Evolutionary conservation across 2,113 vertebrate species (phyloP).

Genomic region (Atherinomorus stipes): DNA sequence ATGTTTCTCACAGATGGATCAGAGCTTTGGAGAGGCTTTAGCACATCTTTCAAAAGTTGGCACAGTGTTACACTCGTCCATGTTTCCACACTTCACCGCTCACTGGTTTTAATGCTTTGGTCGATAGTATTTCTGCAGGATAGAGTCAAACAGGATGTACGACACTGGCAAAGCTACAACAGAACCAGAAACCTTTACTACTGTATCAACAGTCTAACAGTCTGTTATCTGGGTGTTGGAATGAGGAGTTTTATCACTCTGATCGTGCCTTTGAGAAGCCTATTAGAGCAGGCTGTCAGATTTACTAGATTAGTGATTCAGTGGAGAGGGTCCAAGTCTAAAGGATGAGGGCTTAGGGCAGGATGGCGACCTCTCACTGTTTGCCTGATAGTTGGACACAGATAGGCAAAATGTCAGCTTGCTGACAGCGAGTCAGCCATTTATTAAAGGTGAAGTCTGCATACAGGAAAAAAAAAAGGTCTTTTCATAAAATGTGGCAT

Average conservation of each 20-base stretch:
- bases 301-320: slow-evolving; percentile 68
- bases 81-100: neutral
- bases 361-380: slow-evolving; percentile 18
- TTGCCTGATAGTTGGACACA: slow-evolving; percentile 35
- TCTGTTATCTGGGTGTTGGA: slow-evolving; percentile 46
- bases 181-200: slow-evolving; percentile 17
- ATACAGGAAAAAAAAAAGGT: neutral
- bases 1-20: too few relatives aligned
- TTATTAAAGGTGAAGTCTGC: neutral
- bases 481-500: neutral
- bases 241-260: slow-evolving; percentile 39
- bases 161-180: neutral
- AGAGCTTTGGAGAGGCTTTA: neutral
- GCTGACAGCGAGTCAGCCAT: neutral
- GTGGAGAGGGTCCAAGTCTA: slow-evolving; percentile 56
- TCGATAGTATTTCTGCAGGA: neutral
- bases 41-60: too few relatives aligned
- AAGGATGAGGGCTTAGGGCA: slow-evolving; percentile 34
- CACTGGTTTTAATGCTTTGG: neutral
- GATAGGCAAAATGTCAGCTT: slow-evolving; percentile 28
- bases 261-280: slow-evolving; percentile 35
- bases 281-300: slow-evolving; percentile 64
- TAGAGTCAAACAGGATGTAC: neutral
- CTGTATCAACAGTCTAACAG: slow-evolving; percentile 27
- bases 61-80: neutral